Evolutionary conservation across 2,888 invertebrate species (phyloP).

Genomic region (Caenorhabditis virilis): DNA sequence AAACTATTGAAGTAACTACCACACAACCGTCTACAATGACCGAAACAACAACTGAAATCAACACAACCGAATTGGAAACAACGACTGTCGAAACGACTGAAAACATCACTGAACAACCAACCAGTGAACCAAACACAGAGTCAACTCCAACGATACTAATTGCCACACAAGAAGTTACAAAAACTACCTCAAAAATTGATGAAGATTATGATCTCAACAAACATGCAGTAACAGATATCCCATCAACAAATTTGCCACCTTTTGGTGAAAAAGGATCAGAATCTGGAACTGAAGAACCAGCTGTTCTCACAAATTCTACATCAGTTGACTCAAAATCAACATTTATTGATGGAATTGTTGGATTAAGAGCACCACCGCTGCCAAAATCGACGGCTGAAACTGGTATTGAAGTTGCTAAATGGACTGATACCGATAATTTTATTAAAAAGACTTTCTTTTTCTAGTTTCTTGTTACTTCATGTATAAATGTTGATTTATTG

Average conservation of each 20-base stretch:
- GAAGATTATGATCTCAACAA: background rate
- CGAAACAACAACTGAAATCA: background rate
- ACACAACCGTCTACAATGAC: conserved; percentile 1
- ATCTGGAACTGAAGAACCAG: too few species aligned
- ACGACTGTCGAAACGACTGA: conserved; percentile 1
- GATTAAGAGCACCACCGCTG: conserved; percentile 31
- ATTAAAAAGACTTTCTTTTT: background rate
- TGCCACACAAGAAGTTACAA: conserved; percentile 23
- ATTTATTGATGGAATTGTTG: conserved; percentile 28
- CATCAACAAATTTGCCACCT: background rate
- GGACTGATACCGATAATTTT: conserved; percentile 29
- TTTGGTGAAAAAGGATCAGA: conserved; percentile 1
- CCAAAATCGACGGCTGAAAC: conserved; percentile 16
- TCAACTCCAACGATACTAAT: conserved; percentile 18
- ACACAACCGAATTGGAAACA: background rate
- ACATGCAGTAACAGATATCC: background rate
- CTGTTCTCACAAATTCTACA: background rate
- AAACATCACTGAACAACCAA: background rate
- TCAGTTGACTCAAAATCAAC: conserved; percentile 3
- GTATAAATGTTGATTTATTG: too few species aligned
- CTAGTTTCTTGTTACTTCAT: too few species aligned
- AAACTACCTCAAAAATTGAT: conserved; percentile 8
- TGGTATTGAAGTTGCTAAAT: conserved; percentile 28
- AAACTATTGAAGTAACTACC: background rate
- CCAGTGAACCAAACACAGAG: conserved; percentile 2